A percentile compares a stretch with the other conserved stretches of the same genome.
These are phyloP conservation scores for Euleptes europaea DNA, from an alignment of 2,113 vertebrate species.

Conservation along the genomic window DNA sequence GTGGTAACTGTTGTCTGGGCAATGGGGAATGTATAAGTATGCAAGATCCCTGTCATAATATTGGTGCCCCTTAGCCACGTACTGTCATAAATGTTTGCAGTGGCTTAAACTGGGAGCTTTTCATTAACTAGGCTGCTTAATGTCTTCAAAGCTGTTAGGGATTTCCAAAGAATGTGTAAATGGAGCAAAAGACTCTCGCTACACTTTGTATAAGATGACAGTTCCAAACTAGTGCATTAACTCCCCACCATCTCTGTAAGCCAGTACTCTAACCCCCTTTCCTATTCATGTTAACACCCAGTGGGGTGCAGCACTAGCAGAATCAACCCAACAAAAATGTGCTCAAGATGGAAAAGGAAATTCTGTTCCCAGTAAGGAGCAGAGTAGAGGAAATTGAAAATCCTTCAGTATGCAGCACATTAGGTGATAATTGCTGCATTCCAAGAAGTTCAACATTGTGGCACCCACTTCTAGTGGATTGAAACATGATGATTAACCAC, in stretches of 20 bases:
- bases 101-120: neutral
- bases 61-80: neutral
- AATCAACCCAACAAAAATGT: neutral
- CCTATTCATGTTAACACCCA: slow-evolving; percentile 25
- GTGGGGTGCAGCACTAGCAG: neutral
- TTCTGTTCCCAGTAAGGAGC: slow-evolving; percentile 11
- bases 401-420: slow-evolving; percentile 1
- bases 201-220: neutral
- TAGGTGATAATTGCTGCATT: slow-evolving; percentile 31
- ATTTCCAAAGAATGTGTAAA: neutral
- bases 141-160: neutral
- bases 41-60: neutral
- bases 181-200: neutral
- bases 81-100: neutral
- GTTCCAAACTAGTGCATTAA: neutral
- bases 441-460: slow-evolving; percentile 17
- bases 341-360: slow-evolving; percentile 10
- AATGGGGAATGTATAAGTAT: neutral
- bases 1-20: neutral
- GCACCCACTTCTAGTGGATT: slow-evolving; percentile 11
- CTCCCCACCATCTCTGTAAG: neutral
- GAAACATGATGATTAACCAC: slow-evolving; percentile 6
- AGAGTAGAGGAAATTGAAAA: slow-evolving; percentile 24
- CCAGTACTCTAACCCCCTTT: slow-evolving; percentile 5
- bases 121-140: neutral